These are phyloP conservation scores for Andrena marginata DNA, from an alignment of 2,888 invertebrate genomes.

Conservation along the genomic window DNA sequence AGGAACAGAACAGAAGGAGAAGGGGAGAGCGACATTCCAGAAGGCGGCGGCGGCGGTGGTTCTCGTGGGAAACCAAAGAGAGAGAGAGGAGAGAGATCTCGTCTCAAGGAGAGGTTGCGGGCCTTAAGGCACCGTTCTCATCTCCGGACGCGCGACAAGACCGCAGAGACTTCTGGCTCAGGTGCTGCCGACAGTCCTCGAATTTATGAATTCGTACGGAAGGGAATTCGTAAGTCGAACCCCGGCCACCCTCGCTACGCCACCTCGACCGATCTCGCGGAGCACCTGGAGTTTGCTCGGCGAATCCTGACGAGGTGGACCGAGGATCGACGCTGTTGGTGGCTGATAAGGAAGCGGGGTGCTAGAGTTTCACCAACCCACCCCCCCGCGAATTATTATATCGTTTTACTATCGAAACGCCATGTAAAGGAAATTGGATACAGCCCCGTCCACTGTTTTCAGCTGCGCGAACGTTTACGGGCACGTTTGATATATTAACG, in stretches of 20 bases:
- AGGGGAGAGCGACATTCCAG: constrained; percentile 85
- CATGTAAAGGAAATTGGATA: constrained; percentile 45
- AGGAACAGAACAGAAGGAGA: constrained; percentile 69
- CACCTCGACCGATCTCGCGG: not conserved
- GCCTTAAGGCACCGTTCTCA: constrained; percentile 79
- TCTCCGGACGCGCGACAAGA: constrained; percentile 79
- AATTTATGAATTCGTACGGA: constrained; percentile 66
- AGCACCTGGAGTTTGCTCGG: not conserved
- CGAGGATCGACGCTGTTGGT: not conserved
- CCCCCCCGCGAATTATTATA: not conserved
- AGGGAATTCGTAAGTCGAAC: not conserved
- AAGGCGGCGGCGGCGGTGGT: constrained; percentile 84
- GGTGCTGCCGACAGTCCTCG: constrained; percentile 63
- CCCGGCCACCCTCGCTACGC: not conserved
- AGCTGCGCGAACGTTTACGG: constrained; percentile 20
- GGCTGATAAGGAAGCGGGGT: constrained; percentile 12
- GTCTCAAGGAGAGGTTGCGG: constrained; percentile 76
- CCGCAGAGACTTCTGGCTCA: constrained; percentile 59
- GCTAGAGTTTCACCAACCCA: constrained; percentile 14
- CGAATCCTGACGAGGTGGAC: not conserved
- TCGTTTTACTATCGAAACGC: constrained; percentile 32
- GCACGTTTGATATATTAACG: constrained; percentile 30
- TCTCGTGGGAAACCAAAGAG: constrained; percentile 84
- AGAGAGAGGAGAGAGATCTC: constrained; percentile 78
- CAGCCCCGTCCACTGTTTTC: constrained; percentile 33